phyloP scores from a whole-genome alignment of 1,140 invertebrate genomes.

The Hypsibius dujardini region DNA sequence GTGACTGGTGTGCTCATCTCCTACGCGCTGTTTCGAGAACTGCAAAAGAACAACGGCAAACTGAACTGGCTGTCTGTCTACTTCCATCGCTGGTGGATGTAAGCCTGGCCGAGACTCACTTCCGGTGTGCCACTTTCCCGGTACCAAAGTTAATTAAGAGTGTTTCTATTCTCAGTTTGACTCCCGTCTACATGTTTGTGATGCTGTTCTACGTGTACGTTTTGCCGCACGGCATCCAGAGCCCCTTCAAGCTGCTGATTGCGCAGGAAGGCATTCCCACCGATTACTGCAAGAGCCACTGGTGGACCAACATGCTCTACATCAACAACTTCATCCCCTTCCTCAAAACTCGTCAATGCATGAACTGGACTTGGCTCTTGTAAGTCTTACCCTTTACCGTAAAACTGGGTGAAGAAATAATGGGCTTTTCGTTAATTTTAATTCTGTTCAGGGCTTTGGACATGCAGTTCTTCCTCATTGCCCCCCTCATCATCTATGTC shows the following conservation, averaged over 20 bases:
- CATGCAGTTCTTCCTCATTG: conserved; percentile 25
- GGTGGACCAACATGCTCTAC: conserved; percentile 26
- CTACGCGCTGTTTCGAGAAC: conserved; percentile 19
- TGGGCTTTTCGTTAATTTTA: background rate
- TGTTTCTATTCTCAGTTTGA: conserved; percentile 23
- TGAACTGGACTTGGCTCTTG: conserved; percentile 24
- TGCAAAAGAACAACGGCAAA: conserved; percentile 16
- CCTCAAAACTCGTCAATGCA: conserved; percentile 21
- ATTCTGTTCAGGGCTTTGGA: conserved; percentile 21
- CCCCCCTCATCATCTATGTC: conserved; percentile 21
- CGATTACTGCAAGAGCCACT: conserved; percentile 23
- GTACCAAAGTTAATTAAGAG: background rate
- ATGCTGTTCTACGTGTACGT: conserved; percentile 27
- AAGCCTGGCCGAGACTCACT: background rate
- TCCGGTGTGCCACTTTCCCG: conserved; percentile 1
- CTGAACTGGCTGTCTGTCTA: conserved; percentile 26
- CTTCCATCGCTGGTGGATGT: conserved; percentile 30
- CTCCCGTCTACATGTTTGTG: conserved; percentile 29
- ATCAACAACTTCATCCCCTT: conserved; percentile 26
- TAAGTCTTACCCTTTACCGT: conserved; percentile 3
- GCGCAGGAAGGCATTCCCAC: conserved; percentile 18
- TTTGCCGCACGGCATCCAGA: conserved; percentile 26
- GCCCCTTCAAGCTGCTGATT: conserved; percentile 28
- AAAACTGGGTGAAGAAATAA: background rate
- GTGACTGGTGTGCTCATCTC: conserved; percentile 24